These are phyloP conservation scores for Rhadina sibilatrix DNA, from an alignment of 2,113 vertebrate genomes.

Conservation along the genomic window DNA sequence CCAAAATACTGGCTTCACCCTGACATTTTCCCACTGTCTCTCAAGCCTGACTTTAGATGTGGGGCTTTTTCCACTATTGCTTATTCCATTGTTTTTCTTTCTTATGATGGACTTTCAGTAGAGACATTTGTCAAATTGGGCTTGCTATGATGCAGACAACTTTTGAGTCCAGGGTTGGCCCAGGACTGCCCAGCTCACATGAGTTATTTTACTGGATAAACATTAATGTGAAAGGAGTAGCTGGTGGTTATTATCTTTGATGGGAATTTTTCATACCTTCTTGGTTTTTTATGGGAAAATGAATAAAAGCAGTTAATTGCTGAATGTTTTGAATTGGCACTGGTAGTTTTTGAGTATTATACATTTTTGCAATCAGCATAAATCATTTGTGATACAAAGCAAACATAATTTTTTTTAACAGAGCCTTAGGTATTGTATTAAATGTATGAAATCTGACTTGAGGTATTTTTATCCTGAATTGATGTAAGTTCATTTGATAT, in stretches of 20 bases:
- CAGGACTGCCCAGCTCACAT: neutral
- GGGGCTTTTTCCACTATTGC: rapidly evolving
- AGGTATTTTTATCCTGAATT: neutral
- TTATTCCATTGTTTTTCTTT: neutral
- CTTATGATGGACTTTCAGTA: neutral
- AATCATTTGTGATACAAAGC: neutral
- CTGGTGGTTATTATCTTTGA: neutral
- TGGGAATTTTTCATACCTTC: neutral
- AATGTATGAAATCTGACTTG: neutral
- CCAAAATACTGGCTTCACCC: neutral
- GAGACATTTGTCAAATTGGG: neutral
- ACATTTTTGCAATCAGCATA: neutral
- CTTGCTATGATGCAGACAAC: neutral
- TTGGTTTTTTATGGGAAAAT: neutral
- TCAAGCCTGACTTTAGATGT: neutral
- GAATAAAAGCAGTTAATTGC: neutral
- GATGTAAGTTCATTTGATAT: neutral
- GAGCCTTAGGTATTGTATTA: neutral
- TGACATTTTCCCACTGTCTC: neutral
- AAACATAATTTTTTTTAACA: neutral
- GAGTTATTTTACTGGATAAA: neutral
- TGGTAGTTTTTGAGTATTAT: neutral
- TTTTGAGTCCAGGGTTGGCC: neutral
- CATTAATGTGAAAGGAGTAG: neutral
- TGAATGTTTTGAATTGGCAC: neutral